phyloP scores from a whole-genome alignment of 2,797 vertebrate genomes.

The Molothrus ater region DNA sequence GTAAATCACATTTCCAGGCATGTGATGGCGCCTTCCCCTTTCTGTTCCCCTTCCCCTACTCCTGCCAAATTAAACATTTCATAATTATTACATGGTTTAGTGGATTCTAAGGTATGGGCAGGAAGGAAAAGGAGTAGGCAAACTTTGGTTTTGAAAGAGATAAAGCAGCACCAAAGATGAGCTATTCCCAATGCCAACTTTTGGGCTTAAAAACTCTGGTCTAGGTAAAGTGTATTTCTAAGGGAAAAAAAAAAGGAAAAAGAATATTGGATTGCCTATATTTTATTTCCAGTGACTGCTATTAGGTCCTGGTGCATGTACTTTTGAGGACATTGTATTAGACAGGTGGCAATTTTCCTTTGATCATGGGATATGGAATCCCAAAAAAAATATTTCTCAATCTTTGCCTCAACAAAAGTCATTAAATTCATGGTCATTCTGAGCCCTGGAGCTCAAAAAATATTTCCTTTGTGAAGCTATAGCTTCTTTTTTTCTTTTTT shows the following conservation, averaged over 20 bases:
- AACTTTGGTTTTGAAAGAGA: not conserved
- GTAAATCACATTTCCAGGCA: not conserved
- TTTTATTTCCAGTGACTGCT: not conserved
- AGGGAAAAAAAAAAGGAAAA: not conserved
- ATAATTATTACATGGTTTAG: not conserved
- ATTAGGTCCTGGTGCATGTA: not conserved
- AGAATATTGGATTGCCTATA: not conserved
- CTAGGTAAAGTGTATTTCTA: not conserved
- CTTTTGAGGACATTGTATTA: not conserved
- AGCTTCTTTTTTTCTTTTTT: not conserved
- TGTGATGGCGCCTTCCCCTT: too few relatives aligned
- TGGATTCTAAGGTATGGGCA: not conserved
- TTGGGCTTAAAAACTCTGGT: not conserved
- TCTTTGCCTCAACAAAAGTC: not conserved
- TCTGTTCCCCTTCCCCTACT: accelerated
- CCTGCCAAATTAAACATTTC: not conserved
- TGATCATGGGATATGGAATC: not conserved
- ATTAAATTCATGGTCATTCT: not conserved
- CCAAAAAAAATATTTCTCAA: not conserved
- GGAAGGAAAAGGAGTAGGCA: not conserved
- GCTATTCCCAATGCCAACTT: accelerated
- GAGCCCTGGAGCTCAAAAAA: not conserved
- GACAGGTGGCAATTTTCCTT: not conserved
- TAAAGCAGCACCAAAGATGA: not conserved
- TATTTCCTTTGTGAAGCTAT: not conserved